A percentile compares a stretch with the other conserved stretches of the same genome.
Conservation (phyloP, 2,888 invertebrate genomes). For the Cheiracanthium punctorium region DNA sequence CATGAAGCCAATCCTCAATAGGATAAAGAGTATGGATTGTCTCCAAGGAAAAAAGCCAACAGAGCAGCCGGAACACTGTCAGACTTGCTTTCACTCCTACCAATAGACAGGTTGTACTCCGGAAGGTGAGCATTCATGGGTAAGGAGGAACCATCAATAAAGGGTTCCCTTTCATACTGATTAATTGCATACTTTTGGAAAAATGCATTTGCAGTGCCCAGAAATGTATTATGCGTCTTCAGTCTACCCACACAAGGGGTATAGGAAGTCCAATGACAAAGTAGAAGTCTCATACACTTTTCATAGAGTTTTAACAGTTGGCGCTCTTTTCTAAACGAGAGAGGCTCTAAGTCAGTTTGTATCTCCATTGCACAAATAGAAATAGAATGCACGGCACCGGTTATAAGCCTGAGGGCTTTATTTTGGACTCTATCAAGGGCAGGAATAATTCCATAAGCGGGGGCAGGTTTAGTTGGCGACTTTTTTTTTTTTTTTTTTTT, state of each 20-base stretch:
- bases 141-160: neutral
- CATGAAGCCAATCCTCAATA: neutral
- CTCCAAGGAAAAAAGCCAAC: neutral
- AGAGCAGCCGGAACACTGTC: neutral
- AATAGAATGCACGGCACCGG: neutral
- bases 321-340: neutral
- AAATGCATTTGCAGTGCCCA: neutral
- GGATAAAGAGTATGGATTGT: neutral
- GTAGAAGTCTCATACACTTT: no score
- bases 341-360: neutral
- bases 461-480: no score
- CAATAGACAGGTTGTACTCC: neutral
- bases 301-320: neutral
- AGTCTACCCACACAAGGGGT: slow-evolving; percentile 1
- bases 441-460: no score
- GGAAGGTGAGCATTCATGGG: neutral
- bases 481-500: no score
- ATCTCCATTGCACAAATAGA: neutral
- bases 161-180: neutral
- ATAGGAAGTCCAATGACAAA: neutral
- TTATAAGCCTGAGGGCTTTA: neutral
- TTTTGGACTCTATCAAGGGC: neutral
- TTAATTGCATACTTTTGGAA: neutral
- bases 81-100: neutral
- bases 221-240: neutral